Conservation (phyloP, 2,797 vertebrate species). For the Neosilurus mollespiculum region DNA sequence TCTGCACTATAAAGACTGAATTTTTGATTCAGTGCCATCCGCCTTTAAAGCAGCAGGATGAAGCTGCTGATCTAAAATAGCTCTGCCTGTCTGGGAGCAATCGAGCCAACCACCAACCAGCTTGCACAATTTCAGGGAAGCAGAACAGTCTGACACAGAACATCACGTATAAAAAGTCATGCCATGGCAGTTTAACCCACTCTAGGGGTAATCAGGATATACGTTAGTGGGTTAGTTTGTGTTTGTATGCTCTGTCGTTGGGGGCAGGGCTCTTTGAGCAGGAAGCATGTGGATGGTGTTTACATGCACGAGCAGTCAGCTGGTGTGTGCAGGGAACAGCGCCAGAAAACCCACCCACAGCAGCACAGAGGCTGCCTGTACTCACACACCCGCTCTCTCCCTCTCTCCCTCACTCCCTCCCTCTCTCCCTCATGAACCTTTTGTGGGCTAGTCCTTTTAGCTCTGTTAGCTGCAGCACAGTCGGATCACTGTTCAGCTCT, state of each 20-base stretch:
- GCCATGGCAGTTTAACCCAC: background rate
- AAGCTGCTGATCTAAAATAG: constrained; percentile 34
- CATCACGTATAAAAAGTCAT: constrained; percentile 7
- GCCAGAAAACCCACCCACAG: constrained; percentile 50
- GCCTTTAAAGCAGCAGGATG: constrained; percentile 25
- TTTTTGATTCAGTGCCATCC: constrained; percentile 33
- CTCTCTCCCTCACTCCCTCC: background rate
- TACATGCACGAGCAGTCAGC: constrained; percentile 58
- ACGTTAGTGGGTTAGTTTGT: background rate
- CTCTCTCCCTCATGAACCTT: background rate
- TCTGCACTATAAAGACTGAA: constrained; percentile 24
- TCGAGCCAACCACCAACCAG: constrained; percentile 30
- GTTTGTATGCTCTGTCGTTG: constrained; percentile 2
- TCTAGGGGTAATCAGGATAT: background rate
- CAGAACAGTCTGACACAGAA: constrained; percentile 12
- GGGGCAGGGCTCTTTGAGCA: constrained; percentile 39
- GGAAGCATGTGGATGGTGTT: constrained; percentile 58
- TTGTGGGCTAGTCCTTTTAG: background rate
- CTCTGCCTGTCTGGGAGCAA: constrained; percentile 2
- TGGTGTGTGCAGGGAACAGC: constrained; percentile 48
- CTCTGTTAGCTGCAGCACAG: background rate
- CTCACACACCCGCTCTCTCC: constrained; percentile 26
- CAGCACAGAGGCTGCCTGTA: constrained; percentile 29
- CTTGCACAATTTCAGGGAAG: constrained; percentile 34
- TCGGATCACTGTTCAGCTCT: constrained; percentile 12